Percentiles rank a stretch among this genome's conserved stretches.
Evolutionary conservation across 2,888 invertebrate species (phyloP).

Genomic region (Cheilosia soror): DNA sequence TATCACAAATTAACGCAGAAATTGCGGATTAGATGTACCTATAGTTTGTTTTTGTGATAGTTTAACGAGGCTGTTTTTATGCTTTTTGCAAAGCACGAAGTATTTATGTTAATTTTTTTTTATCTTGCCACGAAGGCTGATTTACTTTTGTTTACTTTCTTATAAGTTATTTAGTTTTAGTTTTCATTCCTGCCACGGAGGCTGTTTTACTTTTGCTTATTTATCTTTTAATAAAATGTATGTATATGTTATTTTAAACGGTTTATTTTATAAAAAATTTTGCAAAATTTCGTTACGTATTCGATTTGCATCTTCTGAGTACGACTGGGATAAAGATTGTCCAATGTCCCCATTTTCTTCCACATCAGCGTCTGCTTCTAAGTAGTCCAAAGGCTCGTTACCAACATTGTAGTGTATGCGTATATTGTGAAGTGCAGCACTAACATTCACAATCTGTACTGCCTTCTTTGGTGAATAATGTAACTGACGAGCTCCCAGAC

Average conservation of each 20-base stretch:
- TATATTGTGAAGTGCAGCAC: no score
- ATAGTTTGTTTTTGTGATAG: no score
- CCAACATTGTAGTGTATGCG: slow-evolving; percentile 3
- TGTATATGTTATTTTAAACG: background rate
- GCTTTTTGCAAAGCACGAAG: no score
- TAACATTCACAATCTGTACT: no score
- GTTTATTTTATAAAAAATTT: background rate
- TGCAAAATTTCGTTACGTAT: slow-evolving; percentile 4
- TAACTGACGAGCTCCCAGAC: background rate
- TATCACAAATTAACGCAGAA: no score
- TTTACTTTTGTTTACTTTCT: background rate
- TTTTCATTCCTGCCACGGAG: no score
- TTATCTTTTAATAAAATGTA: background rate
- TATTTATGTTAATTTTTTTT: no score
- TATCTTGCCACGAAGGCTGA: background rate
- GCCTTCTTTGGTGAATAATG: no score
- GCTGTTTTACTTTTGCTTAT: no score
- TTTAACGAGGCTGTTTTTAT: no score
- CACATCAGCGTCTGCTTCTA: background rate
- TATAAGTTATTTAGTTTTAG: background rate
- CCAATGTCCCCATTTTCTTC: background rate
- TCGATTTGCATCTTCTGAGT: background rate
- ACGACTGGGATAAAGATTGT: no score
- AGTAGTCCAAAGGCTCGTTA: background rate
- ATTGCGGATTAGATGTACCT: no score